phyloP scores from a whole-genome alignment of 2,888 invertebrate species.

The Limenitis camilla region DNA sequence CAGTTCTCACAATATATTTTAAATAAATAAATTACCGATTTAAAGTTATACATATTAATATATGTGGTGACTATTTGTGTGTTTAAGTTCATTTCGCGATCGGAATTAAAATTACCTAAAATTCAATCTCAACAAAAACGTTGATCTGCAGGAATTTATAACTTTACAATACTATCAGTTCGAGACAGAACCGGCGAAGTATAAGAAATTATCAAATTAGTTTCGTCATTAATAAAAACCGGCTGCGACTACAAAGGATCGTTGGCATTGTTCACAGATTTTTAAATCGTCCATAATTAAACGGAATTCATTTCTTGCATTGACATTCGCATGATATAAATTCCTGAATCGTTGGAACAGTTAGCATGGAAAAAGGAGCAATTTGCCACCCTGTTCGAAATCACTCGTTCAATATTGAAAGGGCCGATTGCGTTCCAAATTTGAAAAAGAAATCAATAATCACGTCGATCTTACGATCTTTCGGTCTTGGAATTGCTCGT shows the following conservation, averaged over 20 bases:
- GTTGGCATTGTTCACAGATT: slow-evolving; percentile 73
- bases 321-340: slow-evolving; percentile 60
- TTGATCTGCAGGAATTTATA: slow-evolving; percentile 15
- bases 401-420: slow-evolving; percentile 45
- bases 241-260: slow-evolving; percentile 54
- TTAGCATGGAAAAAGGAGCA: slow-evolving; percentile 51
- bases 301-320: slow-evolving; percentile 66
- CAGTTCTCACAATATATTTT: no score
- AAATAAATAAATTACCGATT: no score
- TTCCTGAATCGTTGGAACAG: slow-evolving; percentile 51
- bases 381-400: slow-evolving; percentile 61
- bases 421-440: slow-evolving; percentile 37
- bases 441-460: slow-evolving; percentile 45
- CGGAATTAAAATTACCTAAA: no score
- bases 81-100: no score
- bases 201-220: slow-evolving; percentile 72
- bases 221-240: slow-evolving; percentile 55
- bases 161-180: slow-evolving; percentile 31
- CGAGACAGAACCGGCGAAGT: slow-evolving; percentile 39
- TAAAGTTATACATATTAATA: no score
- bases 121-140: neutral
- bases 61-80: no score
- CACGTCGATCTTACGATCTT: slow-evolving; percentile 49
- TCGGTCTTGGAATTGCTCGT: slow-evolving; percentile 29
- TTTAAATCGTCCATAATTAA: slow-evolving; percentile 73